Evolutionary conservation across 2,797 vertebrate genomes (phyloP).

Genomic region (Hoplostethus mediterraneus): DNA sequence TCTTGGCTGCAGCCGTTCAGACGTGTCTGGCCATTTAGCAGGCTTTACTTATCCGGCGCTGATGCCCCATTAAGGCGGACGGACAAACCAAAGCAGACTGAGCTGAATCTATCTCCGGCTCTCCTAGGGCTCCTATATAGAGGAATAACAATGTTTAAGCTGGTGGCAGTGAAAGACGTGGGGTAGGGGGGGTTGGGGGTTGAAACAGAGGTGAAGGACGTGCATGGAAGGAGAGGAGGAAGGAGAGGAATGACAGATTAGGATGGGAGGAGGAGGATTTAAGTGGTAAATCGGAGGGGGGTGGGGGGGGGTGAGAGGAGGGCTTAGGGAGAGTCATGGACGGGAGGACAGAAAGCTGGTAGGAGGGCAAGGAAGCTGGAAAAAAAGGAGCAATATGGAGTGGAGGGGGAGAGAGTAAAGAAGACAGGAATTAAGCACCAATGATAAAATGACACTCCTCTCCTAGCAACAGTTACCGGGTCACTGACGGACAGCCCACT

Average conservation of each 20-base stretch:
- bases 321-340: neutral
- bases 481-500: conserved; percentile 66
- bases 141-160: conserved; percentile 64
- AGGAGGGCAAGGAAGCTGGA: neutral
- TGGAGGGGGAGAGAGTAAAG: conserved; percentile 20
- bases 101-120: conserved; percentile 29
- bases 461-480: conserved; percentile 73
- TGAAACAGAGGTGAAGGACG: conserved; percentile 54
- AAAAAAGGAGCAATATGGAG: conserved; percentile 14
- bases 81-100: neutral
- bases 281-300: neutral
- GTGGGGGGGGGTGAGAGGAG: conserved; percentile 17
- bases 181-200: conserved; percentile 10
- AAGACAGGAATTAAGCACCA: conserved; percentile 50
- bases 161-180: conserved; percentile 42
- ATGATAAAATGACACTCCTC: conserved; percentile 58
- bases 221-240: conserved; percentile 34
- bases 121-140: conserved; percentile 16
- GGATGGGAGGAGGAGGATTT: conserved; percentile 8
- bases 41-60: conserved; percentile 54
- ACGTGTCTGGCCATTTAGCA: conserved; percentile 46
- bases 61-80: conserved; percentile 33
- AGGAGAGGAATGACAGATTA: conserved; percentile 39
- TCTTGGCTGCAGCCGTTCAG: conserved; percentile 13
- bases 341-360: conserved; percentile 11